These are phyloP conservation scores for Spatulosminthurus flaviceps DNA, from an alignment of 2,888 invertebrate species.

Conservation along the genomic window DNA sequence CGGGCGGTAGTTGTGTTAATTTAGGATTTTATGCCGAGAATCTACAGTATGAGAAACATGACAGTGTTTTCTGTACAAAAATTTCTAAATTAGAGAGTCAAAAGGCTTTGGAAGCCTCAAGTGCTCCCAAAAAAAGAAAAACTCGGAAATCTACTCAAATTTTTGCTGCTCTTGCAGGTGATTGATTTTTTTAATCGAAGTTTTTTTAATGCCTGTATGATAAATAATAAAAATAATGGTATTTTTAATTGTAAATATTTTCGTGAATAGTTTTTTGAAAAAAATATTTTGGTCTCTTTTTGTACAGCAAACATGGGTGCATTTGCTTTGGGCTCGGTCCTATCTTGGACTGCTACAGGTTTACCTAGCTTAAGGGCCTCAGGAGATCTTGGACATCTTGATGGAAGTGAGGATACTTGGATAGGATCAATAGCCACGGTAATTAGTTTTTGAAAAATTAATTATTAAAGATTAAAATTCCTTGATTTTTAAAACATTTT, in stretches of 20 bases:
- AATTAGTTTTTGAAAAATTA: conserved; percentile 18
- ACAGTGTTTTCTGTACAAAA: conserved; percentile 9
- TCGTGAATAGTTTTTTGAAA: too few relatives aligned
- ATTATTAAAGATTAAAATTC: background rate
- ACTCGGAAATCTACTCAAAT: conserved; percentile 48
- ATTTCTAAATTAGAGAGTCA: background rate
- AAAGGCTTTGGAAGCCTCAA: background rate
- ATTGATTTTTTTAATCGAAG: background rate
- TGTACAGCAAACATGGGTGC: conserved; percentile 60
- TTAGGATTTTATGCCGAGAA: conserved; percentile 38
- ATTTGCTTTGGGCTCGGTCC: conserved; percentile 58
- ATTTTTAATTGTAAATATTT: too few relatives aligned
- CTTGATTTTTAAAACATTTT: background rate
- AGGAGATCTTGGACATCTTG: conserved; percentile 65
- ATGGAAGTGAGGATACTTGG: conserved; percentile 70
- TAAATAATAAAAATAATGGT: too few relatives aligned
- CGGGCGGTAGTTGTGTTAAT: conserved; percentile 22
- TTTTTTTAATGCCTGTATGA: too few relatives aligned
- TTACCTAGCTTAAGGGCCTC: conserved; percentile 41
- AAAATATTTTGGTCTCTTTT: background rate
- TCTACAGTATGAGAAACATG: background rate
- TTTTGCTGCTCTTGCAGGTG: conserved; percentile 49
- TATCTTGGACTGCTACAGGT: conserved; percentile 56
- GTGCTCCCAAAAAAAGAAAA: background rate
- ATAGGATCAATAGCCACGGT: conserved; percentile 69